Base-by-base conservation (phyloP, 2,888 invertebrate genomes). In the Exocentrus adspersus region DNA sequence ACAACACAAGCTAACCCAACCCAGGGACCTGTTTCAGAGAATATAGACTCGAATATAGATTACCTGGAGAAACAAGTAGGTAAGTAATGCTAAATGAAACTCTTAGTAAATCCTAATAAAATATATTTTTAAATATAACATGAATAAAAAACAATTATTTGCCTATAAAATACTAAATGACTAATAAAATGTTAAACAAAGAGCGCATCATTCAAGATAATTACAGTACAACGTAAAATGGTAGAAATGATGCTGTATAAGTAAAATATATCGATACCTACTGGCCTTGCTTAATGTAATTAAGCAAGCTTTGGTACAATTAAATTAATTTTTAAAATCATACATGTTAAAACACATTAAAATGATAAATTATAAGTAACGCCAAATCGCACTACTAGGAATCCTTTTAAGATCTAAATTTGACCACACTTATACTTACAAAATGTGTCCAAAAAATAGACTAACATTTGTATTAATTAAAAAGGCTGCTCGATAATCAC, bases 81-180 rank as follows among this genome's bases (percentile, higher is more conserved):
- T n/a, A n/a, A n/a, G n/a, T n/a, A n/a, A n/a, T n/a, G n/a, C n/a
- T n/a, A n/a, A 37, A 37, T n/a, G n/a, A 37, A 37, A 37, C 9
- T 2, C n/a, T 5, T 10, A 37, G 14, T 37, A n/a, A 66, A 60
- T 69, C 74, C 72, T 73, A 73, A 81, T 81, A 81, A 81, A 80
- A 80, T 80, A 81, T 80, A 81, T 81, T 80, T 81, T 79, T 78
- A 80, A 80, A 80, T 80, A 74, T 80, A 80, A 80, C 80, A 80
- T 78, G 75, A 73, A 79, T 79, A 79, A 78, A 79, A 79, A 81
- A 78, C 68, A 71, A 70, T 70, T 62, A 64, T 70, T 61, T 70
- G 65, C 60, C 65, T 74, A 70, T 65, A 69, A 67, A 68, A 64
- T 70, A 69, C 58, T 67, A 61, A 54, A 63, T 62, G 59, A 70